Evolutionary conservation across 2,113 vertebrate genomes (phyloP).

Genomic region (Microtus ochrogaster): DNA sequence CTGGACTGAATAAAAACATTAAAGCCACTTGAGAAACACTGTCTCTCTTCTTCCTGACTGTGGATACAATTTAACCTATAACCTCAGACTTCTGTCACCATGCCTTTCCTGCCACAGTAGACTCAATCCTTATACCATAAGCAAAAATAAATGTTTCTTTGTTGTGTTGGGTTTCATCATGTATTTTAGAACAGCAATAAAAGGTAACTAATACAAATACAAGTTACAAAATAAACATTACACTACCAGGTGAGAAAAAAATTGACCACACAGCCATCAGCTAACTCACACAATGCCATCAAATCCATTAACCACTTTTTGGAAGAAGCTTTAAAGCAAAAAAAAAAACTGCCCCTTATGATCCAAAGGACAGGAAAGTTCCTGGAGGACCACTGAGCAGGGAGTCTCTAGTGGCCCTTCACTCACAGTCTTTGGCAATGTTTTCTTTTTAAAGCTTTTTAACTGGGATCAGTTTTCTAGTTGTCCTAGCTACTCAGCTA

Average conservation of each 20-base stretch:
- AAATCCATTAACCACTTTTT: neutral
- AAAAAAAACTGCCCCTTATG: neutral
- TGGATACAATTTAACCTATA: neutral
- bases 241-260: neutral
- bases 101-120: too few relatives aligned
- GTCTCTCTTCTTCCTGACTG: too few relatives aligned
- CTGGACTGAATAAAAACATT: neutral
- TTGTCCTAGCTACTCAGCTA: neutral
- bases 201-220: neutral
- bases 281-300: neutral
- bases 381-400: neutral
- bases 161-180: too few relatives aligned
- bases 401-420: neutral
- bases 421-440: neutral
- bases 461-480: neutral
- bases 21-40: neutral
- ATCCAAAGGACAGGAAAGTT: neutral
- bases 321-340: neutral
- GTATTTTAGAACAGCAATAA: neutral
- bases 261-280: neutral
- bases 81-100: neutral
- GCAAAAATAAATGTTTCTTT: neutral
- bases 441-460: neutral
- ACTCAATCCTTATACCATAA: neutral
- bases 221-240: slow-evolving; percentile 12